phyloP scores from a whole-genome alignment of 2,797 vertebrate genomes.

The Chloroceryle inda region DNA sequence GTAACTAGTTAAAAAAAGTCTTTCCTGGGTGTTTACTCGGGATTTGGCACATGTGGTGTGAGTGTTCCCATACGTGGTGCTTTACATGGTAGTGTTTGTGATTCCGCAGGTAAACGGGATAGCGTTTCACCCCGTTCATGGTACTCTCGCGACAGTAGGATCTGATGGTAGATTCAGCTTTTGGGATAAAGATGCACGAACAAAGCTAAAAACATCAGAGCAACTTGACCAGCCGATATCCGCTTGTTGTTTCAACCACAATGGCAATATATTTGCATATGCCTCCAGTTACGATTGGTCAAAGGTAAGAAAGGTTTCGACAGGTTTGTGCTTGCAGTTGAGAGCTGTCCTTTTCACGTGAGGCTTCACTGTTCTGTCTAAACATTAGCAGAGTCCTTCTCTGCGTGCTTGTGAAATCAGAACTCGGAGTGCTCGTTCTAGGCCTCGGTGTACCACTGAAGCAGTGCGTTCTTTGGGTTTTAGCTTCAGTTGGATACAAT shows the following conservation, averaged over 20 bases:
- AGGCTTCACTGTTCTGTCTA: not conserved
- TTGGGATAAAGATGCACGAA: constrained; percentile 99
- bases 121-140: constrained; percentile 96
- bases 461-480: not conserved
- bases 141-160: constrained; percentile 95
- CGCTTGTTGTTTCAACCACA: constrained; percentile 96
- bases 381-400: not conserved
- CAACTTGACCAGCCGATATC: constrained; percentile 97
- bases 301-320: constrained; percentile 84
- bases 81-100: not conserved
- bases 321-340: rapidly evolving
- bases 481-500: not conserved
- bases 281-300: constrained; percentile 99
- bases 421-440: not conserved
- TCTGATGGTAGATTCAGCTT: constrained; percentile 98
- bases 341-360: rapidly evolving
- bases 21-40: not conserved
- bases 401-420: too few relatives aligned
- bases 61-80: not conserved
- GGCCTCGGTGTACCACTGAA: not conserved
- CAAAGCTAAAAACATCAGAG: constrained; percentile 98
- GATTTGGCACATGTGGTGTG: not conserved
- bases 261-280: constrained; percentile 98
- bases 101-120: constrained; percentile 93
- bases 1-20: not conserved